Base-by-base conservation (phyloP, 1,140 invertebrate genomes). In the Tenebrio molitor region DNA sequence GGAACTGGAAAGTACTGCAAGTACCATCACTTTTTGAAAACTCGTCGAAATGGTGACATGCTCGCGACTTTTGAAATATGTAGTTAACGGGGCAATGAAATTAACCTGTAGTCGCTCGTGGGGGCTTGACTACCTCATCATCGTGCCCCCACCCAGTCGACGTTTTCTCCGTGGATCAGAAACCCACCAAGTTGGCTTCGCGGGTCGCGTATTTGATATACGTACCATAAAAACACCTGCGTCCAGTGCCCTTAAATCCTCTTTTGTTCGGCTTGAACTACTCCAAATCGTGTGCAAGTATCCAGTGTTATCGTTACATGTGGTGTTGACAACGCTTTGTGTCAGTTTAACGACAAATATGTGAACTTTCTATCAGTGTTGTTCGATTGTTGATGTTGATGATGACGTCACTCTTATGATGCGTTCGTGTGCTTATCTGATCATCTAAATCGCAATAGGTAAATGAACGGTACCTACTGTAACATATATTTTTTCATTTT, bases 191-290 rank as follows among this genome's bases (percentile, higher is more conserved):
- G 50, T 58, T 70, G 41, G 50, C 10, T 68, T 58, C 29, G 70
- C 63, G 65, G 50, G 50, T 44, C 42, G 65, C 73, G 39, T 67
- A 67, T 67, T 42, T 67, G 36, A 46, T 67, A 63, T 58, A 41
- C 58, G 53, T 71, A 42, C 19, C 17, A 71, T 72, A 72, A 75
- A 75, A 72, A 58, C 73, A 74, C 73, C 73, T 74, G 73, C 50
- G 36, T 72, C 53, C 39, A 17, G 39, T 42, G 34, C 62, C 19
- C 39, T 65, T 64, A 19, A 41, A 41, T 4, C 10, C 33, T 15
- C 34, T 65, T 39, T 65, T 39, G 17, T 10, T 16, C 15, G 19
- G 6, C 2, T 23, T 15, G 19, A 10, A 10, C 42, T 1, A 16
- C 12, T 15, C 15, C 4, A 17, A 44, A 44, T 15, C 14, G 42